Evolutionary conservation across 2,797 vertebrate genomes (phyloP), one percentile per base, ranked within the genome.

Genomic region (Dromococcyx pavoninus): DNA sequence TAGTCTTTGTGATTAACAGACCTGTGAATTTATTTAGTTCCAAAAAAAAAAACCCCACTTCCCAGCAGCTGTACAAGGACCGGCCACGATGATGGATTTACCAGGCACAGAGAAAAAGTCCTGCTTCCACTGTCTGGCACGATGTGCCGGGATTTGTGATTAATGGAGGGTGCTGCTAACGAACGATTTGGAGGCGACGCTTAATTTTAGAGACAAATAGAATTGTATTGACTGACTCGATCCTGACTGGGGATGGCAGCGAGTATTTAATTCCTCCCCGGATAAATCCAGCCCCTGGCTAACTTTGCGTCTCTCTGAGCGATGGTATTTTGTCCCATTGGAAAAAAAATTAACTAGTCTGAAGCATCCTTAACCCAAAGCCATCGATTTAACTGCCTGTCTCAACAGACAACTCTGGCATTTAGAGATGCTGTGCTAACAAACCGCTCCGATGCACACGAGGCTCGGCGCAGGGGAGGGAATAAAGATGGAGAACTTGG

Each of bases 381-480:
- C 11, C 16, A 87, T 73, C 66, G 8, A 16, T 62, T 58, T 5
- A 21, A 25, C 10, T 4, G 44, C 39, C 66, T 17, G 50, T 25
- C 65, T 32, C 7, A 10, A 32, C 3, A 35, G 85, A 9, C 48
- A 27, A 13, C 30, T 2, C 46, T 14, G 3, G 69, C 18, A 2
- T 9, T 32, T 30, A 17, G 56, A 25, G 51, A 27, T 39, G 70
- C 43, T 14, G 1, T 14, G 23, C 15, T 10, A 23, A 37, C 39
- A 41, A 39, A 37, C 43, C 2, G 5, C 50, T 10, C 41, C 10
- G 2, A 18, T 1, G 24, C 24, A 2, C 39, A 6, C 0, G 14
- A 46, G 13, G 67, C 27, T 41, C 6, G 1, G 19, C 6, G 16
- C 50, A 71, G 57, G 11, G 5, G 18, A 13, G 24, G 7, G 8